Evolutionary conservation across 2,888 invertebrate species (phyloP), one percentile per base, ranked within the genome.

Genomic region (Plusia festucae): DNA sequence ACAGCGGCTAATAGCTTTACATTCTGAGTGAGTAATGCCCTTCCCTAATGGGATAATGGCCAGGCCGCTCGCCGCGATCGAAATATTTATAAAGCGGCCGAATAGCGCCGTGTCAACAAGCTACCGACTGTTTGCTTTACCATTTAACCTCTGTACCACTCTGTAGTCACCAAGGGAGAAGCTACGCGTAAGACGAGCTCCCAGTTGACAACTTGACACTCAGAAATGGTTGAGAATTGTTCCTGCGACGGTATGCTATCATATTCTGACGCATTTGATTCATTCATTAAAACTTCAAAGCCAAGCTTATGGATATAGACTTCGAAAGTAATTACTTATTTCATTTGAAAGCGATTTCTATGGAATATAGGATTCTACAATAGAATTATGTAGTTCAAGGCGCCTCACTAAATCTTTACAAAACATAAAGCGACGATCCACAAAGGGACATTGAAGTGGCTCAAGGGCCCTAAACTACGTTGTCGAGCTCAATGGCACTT

Each of bases 21-120:
- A 90, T 92, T 92, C 89, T 90, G 88, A 87, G 89, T 91, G 91
- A 93, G 90, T 92, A 91, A 93, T 92, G 90, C 89, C 87, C 90
- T 92, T 87, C 89, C 91, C 88, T 93, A 94, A 94, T 93, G 92
- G 92, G 91, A 92, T 93, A 93, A 93, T 93, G 89, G 90, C 90
- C 87, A 86, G 85, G 61, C 65, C 85, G 85, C 76, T 71, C 79
- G 78, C 82, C 85, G 87, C 86, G 88, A 85, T 91, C 88, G 90
- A 91, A 93, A 94, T 93, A 93, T 93, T 92, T 93, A 91, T 92
- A 92, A 93, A 93, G 90, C 91, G 89, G 87, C 86, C 85, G 90
- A 91, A 92, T 89, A 87, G 87, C 88, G 82, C 82, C 87, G 85
- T 91, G 93, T 93, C 93, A 92, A 93, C 91, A 93, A 85, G 83